Base-by-base conservation (phyloP, 2,797 vertebrate species). In the Premnoplex brunnescens region DNA sequence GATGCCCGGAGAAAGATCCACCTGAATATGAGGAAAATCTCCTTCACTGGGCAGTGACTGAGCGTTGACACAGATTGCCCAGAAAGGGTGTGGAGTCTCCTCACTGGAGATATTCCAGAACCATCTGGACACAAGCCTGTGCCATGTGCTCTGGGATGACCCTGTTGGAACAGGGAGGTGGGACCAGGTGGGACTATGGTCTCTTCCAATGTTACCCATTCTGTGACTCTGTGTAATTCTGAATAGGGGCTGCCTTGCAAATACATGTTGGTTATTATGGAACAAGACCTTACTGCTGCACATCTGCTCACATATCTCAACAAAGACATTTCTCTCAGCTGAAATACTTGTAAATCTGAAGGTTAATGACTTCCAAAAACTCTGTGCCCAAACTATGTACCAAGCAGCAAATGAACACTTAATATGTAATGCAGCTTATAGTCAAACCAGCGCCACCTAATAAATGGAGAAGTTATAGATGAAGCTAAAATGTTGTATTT, bases 291-390 rank as follows among this genome's bases (percentile, higher is more conserved):
- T 48, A 7, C 37, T 89, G 71, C 74, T 67, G n/a, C 28, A 28
- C 27, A 9, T 62, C 30, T 48, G 12, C 55, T 68, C 3, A 4
- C 20, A 1, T 55, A 14, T 51, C 58, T 73, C 63, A 71, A 24
- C 62, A 48, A 48, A 89, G 62, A 60, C 37, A 8, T 81, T 93
- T 82, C 24, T 72, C 18, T 85, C 11, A 9, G 28, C 74, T 39
- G 39, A 81, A 43, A 41, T 56, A 19, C 34, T 78, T 2, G 0
- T 37, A 84, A 84, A 86, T 73, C 39, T 73, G 51, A 62, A 27
- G 12, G 48, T 78, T 88, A 82, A 48, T 62, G 63, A 72, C 17
- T 79, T 76, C 51, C 26, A 85, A 44, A 86, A 73, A 63, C 71
- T 81, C 36, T 56, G 54, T 54, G n/a, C 32, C 48, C 52, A 54